These are phyloP conservation scores for Betta splendens DNA, from an alignment of 2,797 vertebrate genomes.

Conservation along the genomic window DNA sequence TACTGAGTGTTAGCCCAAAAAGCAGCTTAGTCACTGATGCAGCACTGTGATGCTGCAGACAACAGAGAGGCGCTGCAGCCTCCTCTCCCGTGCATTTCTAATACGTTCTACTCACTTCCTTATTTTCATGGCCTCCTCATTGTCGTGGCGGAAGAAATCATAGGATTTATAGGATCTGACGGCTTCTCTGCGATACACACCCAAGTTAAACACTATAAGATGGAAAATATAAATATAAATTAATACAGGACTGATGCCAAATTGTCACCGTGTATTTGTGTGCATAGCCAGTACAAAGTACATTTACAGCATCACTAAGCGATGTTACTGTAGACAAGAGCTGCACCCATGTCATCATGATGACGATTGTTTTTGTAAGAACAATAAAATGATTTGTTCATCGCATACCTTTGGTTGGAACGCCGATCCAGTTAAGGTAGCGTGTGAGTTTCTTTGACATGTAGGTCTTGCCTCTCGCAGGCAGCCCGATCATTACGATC, in stretches of 20 bases:
- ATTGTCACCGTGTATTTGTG: too few relatives aligned
- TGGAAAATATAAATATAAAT: too few relatives aligned
- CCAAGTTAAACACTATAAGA: slow-evolving; percentile 93
- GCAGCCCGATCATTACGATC: slow-evolving; percentile 96
- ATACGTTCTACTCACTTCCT: slow-evolving; percentile 85
- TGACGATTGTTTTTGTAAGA: too few relatives aligned
- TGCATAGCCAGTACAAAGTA: not conserved
- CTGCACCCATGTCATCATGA: too few relatives aligned
- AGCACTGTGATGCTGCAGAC: slow-evolving; percentile 46
- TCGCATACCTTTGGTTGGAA: slow-evolving; percentile 97
- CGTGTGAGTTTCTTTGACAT: slow-evolving; percentile 97
- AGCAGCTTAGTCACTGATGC: slow-evolving; percentile 64
- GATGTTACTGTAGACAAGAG: too few relatives aligned
- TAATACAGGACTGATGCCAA: too few relatives aligned
- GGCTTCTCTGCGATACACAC: slow-evolving; percentile 94
- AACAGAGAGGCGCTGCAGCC: slow-evolving; percentile 16
- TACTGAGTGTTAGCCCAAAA: slow-evolving; percentile 27
- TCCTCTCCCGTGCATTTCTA: not conserved
- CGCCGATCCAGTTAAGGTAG: slow-evolving; percentile 98
- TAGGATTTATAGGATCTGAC: slow-evolving; percentile 96
- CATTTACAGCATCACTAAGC: not conserved
- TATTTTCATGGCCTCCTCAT: slow-evolving; percentile 96
- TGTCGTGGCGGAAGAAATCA: slow-evolving; percentile 97
- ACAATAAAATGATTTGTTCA: too few relatives aligned
- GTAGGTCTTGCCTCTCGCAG: slow-evolving; percentile 95